Evolutionary conservation across 2,888 invertebrate genomes (phyloP).

Genomic region (Rotaria socialis): DNA sequence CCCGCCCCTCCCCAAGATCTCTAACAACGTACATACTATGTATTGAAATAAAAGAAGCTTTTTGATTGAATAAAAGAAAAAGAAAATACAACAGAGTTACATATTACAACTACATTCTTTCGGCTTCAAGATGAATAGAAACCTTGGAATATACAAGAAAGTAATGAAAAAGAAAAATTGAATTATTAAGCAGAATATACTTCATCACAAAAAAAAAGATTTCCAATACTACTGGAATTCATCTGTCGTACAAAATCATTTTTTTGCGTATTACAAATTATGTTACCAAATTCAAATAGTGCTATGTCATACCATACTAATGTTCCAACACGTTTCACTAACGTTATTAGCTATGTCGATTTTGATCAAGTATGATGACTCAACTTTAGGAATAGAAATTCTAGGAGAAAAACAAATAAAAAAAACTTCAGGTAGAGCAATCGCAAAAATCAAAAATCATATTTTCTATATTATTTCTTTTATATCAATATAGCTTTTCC

Average conservation of each 20-base stretch:
- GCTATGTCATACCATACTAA: not conserved
- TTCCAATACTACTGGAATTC: not conserved
- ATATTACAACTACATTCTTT: not conserved
- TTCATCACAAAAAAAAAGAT: not conserved
- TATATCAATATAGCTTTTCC: no score
- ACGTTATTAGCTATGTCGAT: not conserved
- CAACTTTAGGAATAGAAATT: not conserved
- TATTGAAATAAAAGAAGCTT: no score
- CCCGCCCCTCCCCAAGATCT: no score
- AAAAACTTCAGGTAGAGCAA: not conserved
- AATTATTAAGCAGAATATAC: not conserved
- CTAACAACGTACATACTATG: no score
- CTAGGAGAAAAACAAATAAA: not conserved
- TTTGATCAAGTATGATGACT: not conserved
- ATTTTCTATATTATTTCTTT: no score
- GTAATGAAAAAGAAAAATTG: not conserved
- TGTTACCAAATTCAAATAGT: not conserved
- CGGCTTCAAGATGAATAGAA: slow-evolving; percentile 1
- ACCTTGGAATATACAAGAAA: not conserved
- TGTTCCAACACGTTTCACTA: not conserved
- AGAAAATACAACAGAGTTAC: not conserved
- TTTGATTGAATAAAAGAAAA: no score
- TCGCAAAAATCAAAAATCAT: no score
- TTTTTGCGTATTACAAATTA: not conserved
- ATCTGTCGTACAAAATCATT: not conserved